These are phyloP conservation scores for Cepaea nemoralis DNA, from an alignment of 1,140 invertebrate genomes.

Conservation along the genomic window DNA sequence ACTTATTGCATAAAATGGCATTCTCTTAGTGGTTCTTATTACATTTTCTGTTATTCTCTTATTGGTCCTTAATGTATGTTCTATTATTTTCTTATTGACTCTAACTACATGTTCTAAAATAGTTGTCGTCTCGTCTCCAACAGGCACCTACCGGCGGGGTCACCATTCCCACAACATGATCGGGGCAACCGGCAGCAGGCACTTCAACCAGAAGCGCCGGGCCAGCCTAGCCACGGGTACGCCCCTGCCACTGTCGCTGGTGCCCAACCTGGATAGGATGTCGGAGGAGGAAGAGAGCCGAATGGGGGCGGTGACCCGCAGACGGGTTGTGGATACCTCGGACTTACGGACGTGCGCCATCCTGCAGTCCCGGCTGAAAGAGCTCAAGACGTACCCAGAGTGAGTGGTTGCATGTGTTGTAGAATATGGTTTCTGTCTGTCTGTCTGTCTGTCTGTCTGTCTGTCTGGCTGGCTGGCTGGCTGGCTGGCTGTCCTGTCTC, in stretches of 20 bases:
- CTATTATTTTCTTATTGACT: too few relatives aligned
- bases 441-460: too few relatives aligned
- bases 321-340: constrained; percentile 85
- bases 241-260: constrained; percentile 53
- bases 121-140: not conserved
- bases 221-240: constrained; percentile 56
- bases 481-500: too few relatives aligned
- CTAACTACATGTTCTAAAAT: too few relatives aligned
- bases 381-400: constrained; percentile 92
- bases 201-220: constrained; percentile 60
- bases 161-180: constrained; percentile 65
- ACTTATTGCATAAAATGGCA: too few relatives aligned
- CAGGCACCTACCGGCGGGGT: constrained; percentile 58
- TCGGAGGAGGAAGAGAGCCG: constrained; percentile 51
- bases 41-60: too few relatives aligned
- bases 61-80: too few relatives aligned
- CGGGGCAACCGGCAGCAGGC: constrained; percentile 66
- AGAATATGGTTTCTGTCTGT: too few relatives aligned
- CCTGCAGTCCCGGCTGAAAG: constrained; percentile 82
- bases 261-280: constrained; percentile 56
- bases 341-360: constrained; percentile 93
- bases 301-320: constrained; percentile 70
- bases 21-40: too few relatives aligned
- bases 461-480: too few relatives aligned
- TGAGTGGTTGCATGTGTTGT: constrained; percentile 76